Conservation (phyloP, 2,113 vertebrate genomes). For the Pituophis catenifer region DNA sequence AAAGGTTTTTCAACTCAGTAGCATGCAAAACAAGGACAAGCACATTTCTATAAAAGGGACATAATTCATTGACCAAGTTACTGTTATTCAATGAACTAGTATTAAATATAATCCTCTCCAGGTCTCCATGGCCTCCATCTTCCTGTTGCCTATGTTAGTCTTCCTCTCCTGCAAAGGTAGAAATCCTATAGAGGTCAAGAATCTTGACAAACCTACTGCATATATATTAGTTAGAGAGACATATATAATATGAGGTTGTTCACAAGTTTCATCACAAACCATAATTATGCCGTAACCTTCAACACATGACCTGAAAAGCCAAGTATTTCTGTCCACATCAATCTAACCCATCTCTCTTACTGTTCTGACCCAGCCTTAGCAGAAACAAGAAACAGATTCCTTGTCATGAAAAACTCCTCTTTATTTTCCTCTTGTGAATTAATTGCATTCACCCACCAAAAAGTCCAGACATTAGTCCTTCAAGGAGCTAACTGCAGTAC, state of each 20-base stretch:
- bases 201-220: slow-evolving; percentile 60
- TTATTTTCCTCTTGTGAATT: too few relatives aligned
- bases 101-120: slow-evolving; percentile 67
- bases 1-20: slow-evolving; percentile 53
- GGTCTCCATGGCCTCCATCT: slow-evolving; percentile 45
- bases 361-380: too few relatives aligned
- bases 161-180: slow-evolving; percentile 63
- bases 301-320: slow-evolving; percentile 54
- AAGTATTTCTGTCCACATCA: slow-evolving; percentile 46
- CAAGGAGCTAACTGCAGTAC: too few relatives aligned
- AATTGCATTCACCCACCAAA: too few relatives aligned
- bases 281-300: slow-evolving; percentile 45
- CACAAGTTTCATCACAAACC: slow-evolving; percentile 56
- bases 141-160: slow-evolving; percentile 58
- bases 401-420: too few relatives aligned
- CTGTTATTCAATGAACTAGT: slow-evolving; percentile 61
- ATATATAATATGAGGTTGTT: slow-evolving; percentile 48
- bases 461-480: too few relatives aligned
- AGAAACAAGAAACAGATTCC: too few relatives aligned
- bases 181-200: slow-evolving; percentile 49
- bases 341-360: slow-evolving; percentile 33
- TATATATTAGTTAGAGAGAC: slow-evolving; percentile 58
- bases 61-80: slow-evolving; percentile 48
- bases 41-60: slow-evolving; percentile 55
- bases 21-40: slow-evolving; percentile 48